Evolutionary conservation across 2,888 invertebrate species (phyloP), one percentile per base, ranked within the genome.

Genomic region (Tachina grossa): DNA sequence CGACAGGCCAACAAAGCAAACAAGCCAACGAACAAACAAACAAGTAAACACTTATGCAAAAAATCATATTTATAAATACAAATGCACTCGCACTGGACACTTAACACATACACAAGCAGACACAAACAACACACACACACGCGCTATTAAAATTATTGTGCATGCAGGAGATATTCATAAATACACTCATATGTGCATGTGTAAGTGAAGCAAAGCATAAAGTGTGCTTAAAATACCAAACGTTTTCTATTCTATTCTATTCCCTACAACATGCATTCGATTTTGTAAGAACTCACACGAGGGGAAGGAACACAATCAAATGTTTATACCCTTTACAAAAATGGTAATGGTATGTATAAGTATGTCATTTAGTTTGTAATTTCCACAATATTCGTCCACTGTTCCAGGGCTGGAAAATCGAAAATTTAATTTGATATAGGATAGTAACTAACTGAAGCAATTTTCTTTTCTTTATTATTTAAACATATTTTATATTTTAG

Each of bases 1-100:
- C 71, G 85, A 85, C 81, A 74, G 81, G 57, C 74, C 63, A 82
- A 69, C 81, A 85, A 78, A 80, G 76, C 66, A 76, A 39, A 55
- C 43, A 77, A 80, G 3, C 55, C 4, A 31, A n/a, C 68, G 41
- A 66, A 19, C 66, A 57, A 59, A 55, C 41, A 71, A 76, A n/a
- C n/a, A n/a, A n/a, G n/a, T n/a, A n/a, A n/a, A 81, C 72, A 81
- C 68, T 85, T 81, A 57, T 77, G 81, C 71, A 69, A 55, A 65
- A 65, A 77, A 72, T 71, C 66, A 77, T 72, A 66, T 77, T 77
- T 77, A 65, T 47, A 76, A 76, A 71, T 55, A 65, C 71, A 66
- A 47, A 65, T 65, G 4, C 47, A 45, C 53, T 65, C 9, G 59
- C 14, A 22, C 47, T 49, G 49, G 47, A 19, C 43, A 22, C 31